Evolutionary conservation across 2,888 invertebrate species (phyloP), one percentile per base, ranked within the genome.

Genomic region (Aquatica leii): DNA sequence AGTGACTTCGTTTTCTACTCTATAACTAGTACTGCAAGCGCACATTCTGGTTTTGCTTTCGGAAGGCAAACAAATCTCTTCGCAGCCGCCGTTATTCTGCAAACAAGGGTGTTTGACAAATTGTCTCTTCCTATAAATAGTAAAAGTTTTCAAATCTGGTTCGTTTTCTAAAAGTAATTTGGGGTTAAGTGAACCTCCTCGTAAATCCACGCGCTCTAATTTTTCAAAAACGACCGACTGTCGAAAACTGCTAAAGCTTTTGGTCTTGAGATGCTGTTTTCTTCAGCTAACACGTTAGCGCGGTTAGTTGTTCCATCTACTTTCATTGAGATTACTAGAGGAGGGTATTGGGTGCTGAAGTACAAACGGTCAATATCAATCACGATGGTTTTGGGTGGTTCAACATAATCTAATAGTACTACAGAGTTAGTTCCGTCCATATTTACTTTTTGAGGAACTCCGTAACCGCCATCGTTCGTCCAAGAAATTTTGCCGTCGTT

Each of bases 401-500:
- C 88, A 6, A 92, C 84, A 40, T 88, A 83, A 55, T 90, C 89
- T 0, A 90, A 85, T 0, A 98, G 80, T 2, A 95, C 86, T 0
- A 88, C 80, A 0, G 96, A 85, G 73, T 91, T 89, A 11, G 88
- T 86, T 0, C 99, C 98, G 78, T 97, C 97, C 95, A 99, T 95
- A 77, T 95, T 93, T 0, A 94, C 95, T 73, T 98, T 98, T 0
- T 91, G 86, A 0, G 94, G 93, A 0, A 96, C 93, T 1, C 94
- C 95, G 65, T 85, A 90, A 6, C 95, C 96, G 6, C 98, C 98
- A 70, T 94, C 93, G 77, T 99, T 99, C 8, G 97, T 87, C 98
- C 98, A 99, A 83, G 95, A 99, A 21, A 97, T 82, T 82, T 92
- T 91, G 84, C 98, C 98, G 73, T 94, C 93, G n/a, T 88, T 87